phyloP scores from a whole-genome alignment of 2,113 vertebrate species.

The Pygoscelis adeliae region DNA sequence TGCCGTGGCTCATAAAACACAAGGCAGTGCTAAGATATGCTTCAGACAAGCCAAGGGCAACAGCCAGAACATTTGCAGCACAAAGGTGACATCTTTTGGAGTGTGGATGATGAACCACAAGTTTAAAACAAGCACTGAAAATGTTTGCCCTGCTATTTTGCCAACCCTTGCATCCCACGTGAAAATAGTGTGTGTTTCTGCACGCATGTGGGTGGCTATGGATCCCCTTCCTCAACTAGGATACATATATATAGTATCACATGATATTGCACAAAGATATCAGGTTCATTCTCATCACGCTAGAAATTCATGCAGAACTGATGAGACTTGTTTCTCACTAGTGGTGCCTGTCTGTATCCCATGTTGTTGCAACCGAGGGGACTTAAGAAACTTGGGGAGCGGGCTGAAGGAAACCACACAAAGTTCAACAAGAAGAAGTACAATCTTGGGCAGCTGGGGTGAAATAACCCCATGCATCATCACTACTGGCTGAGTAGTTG shows the following conservation, averaged over 20 bases:
- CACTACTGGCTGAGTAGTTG: not conserved
- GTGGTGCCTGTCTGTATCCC: not conserved
- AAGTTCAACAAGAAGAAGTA: not conserved
- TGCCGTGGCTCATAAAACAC: not conserved
- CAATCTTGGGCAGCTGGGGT: not conserved
- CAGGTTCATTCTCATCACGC: not conserved
- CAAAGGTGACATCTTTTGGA: not conserved
- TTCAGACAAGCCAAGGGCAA: not conserved
- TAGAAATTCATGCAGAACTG: not conserved
- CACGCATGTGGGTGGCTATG: not conserved
- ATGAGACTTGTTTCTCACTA: not conserved
- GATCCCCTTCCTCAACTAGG: not conserved
- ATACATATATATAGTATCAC: not conserved
- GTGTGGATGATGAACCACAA: not conserved
- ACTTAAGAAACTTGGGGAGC: not conserved
- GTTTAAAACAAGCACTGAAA: not conserved
- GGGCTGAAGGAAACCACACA: not conserved
- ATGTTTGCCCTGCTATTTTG: not conserved
- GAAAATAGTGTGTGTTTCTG: not conserved
- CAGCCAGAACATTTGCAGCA: not conserved
- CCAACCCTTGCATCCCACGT: not conserved
- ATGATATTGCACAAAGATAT: not conserved
- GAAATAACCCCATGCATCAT: not conserved
- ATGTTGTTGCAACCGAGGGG: not conserved
- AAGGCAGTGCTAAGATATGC: not conserved